Evolutionary conservation across 92 coral and sea anemone species (phyloP), one percentile per base, ranked within the genome.

Genomic region (Epizoanthus stellaris): DNA sequence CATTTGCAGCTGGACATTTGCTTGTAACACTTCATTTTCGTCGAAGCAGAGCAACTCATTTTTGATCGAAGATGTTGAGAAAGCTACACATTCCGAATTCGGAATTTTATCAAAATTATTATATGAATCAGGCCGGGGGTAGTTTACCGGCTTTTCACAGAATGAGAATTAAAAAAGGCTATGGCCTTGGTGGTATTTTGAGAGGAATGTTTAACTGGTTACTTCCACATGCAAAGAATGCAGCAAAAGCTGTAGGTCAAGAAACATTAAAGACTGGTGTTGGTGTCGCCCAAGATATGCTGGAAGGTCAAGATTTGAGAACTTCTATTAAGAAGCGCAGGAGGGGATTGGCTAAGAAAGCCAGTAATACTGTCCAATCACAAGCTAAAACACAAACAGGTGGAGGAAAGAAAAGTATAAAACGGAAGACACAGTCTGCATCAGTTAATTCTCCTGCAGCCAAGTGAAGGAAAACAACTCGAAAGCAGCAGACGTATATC

Each of bases 21-120:
- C 52, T 86, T 75, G 57, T 84, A 23, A 86, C 93, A 69, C 90
- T 90, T 39, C 86, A 83, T 61, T 76, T 87, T 72, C 72, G 90
- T 34, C 73, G 76, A 79, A 86, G 88, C 19, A 43, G 54, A 11
- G 49, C 84, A 5, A 56, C 84, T 3, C 66, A 19, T 45, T 67
- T 81, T 3, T 73, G 67, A 64, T 0, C 69, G 36, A 64, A 34
- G 14, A 56, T 56, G 61, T 39, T 59, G 43, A 42, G 14, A 16
- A 63, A 25, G 0, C 23, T 76, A 47, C 68, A 63, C 63, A 42
- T 36, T 36, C 34, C 74, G 39, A 36, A 43, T 42, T 61, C 85
- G 2, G 86, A 66, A 12, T 52, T 66, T 52, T 81, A 68, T 16
- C 76, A 53, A 14, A 43, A 82, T 16, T 79, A 89, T 62, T 84